These are phyloP conservation scores for Champsocephalus esox DNA, from an alignment of 2,797 vertebrate genomes.

Conservation along the genomic window DNA sequence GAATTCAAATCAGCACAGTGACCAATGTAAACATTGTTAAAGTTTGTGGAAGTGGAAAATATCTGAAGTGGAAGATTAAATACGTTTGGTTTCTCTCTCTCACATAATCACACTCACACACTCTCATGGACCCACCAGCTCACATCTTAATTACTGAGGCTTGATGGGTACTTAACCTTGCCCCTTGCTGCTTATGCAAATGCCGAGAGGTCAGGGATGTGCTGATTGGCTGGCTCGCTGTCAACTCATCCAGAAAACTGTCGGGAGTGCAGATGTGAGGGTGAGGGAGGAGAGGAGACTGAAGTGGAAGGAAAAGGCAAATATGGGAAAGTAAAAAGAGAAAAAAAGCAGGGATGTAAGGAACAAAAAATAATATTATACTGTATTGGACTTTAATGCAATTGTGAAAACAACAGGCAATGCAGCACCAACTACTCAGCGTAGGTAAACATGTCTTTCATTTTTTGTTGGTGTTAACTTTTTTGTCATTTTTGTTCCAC, in stretches of 20 bases:
- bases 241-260: conserved; percentile 78
- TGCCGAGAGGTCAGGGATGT: conserved; percentile 75
- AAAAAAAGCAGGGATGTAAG: background rate
- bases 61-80: conserved; percentile 60
- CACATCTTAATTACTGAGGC: conserved; percentile 79
- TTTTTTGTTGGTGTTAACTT: too few relatives aligned
- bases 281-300: conserved; percentile 45
- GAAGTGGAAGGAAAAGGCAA: conserved; percentile 56
- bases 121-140: conserved; percentile 51
- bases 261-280: conserved; percentile 66
- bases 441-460: too few relatives aligned
- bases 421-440: too few relatives aligned
- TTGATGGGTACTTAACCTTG: conserved; percentile 83
- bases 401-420: too few relatives aligned
- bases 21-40: conserved; percentile 10
- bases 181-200: conserved; percentile 80
- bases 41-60: conserved; percentile 50
- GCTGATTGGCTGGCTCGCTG: conserved; percentile 76
- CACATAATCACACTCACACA: conserved; percentile 34
- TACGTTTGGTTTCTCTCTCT: conserved; percentile 37
- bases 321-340: conserved; percentile 4
- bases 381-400: background rate
- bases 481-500: too few relatives aligned
- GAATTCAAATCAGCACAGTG: conserved; percentile 41
- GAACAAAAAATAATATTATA: background rate